phyloP scores from a whole-genome alignment of 2,888 invertebrate species.

The Nezara viridula region DNA sequence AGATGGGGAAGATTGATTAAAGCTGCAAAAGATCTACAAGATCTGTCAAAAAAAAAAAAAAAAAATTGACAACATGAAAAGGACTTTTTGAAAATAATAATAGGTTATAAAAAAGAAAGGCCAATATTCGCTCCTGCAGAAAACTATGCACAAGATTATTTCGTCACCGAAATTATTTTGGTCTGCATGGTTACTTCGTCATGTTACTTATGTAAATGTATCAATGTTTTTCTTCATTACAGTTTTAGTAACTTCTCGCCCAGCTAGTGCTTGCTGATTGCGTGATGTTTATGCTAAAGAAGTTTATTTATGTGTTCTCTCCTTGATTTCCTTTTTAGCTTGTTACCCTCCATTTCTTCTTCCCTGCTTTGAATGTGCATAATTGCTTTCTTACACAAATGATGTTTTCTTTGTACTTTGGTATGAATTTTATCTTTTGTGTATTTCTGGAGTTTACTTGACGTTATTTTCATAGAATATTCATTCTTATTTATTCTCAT shows the following conservation, averaged over 20 bases:
- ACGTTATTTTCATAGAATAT: too few relatives aligned
- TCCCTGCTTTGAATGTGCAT: not conserved
- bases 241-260: not conserved
- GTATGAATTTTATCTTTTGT: not conserved
- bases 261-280: not conserved
- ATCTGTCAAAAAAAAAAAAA: too few relatives aligned
- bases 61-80: too few relatives aligned
- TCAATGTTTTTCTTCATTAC: not conserved
- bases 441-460: too few relatives aligned
- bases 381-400: not conserved
- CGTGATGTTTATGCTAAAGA: constrained; percentile 17
- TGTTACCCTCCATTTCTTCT: not conserved
- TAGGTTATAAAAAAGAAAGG: too few relatives aligned
- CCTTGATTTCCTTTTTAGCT: not conserved
- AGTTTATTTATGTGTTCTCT: not conserved
- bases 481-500: too few relatives aligned
- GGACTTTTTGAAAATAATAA: too few relatives aligned
- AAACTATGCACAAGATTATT: not conserved
- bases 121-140: too few relatives aligned
- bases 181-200: not conserved
- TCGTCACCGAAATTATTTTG: not conserved
- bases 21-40: too few relatives aligned
- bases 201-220: not conserved
- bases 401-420: not conserved
- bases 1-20: too few relatives aligned